Conservation (phyloP, 2,797 vertebrate genomes). For the Artibeus jamaicensis region DNA sequence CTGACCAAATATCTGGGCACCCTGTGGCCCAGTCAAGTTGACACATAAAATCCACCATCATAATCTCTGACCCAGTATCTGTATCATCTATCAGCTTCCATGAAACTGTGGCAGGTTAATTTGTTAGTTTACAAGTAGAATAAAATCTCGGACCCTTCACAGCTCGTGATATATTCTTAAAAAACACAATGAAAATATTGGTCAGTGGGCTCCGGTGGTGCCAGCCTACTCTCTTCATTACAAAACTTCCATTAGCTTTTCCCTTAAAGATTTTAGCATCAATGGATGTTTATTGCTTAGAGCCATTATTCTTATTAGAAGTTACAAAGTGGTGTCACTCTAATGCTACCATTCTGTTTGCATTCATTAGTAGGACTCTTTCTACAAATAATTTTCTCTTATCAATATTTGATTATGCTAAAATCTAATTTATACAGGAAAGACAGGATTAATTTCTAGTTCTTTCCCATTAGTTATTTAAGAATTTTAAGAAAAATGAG, state of each 20-base stretch:
- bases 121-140: background rate
- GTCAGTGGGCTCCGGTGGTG: background rate
- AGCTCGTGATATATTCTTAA: background rate
- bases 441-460: background rate
- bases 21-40: background rate
- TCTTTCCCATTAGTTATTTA: background rate
- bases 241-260: background rate
- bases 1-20: background rate
- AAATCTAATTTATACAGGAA: background rate
- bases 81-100: background rate
- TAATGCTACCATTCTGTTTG: background rate
- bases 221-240: background rate
- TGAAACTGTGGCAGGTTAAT: background rate
- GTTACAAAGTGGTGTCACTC: background rate
- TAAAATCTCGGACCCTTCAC: background rate
- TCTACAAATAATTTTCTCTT: background rate
- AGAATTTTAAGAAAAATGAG: background rate
- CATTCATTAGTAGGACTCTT: background rate
- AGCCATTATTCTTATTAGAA: background rate
- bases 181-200: background rate
- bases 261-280: background rate
- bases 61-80: background rate
- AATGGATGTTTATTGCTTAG: background rate
- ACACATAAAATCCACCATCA: background rate
- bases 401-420: background rate